Evolutionary conservation across 1,140 invertebrate species (phyloP).

Genomic region (Drosophila pallidifrons): DNA sequence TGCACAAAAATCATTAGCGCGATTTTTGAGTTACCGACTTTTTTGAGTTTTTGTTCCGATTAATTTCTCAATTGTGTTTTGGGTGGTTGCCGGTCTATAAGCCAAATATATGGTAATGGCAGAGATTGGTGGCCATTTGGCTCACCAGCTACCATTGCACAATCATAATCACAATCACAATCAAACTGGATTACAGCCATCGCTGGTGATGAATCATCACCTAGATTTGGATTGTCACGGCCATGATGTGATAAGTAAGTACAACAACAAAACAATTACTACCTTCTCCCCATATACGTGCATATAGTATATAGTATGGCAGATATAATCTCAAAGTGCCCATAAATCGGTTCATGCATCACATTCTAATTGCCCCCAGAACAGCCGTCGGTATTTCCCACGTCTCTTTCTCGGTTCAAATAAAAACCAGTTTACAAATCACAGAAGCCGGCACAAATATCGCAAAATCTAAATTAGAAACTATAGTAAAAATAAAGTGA

Average conservation of each 20-base stretch:
- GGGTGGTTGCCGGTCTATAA: constrained; percentile 71
- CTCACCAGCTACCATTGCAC: constrained; percentile 87
- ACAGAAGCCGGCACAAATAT: constrained; percentile 8
- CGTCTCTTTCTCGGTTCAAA: constrained; percentile 5
- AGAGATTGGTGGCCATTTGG: constrained; percentile 87
- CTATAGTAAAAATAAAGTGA: not conserved
- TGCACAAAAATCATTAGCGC: constrained; percentile 40
- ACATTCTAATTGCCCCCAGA: not conserved
- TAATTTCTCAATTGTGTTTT: constrained; percentile 57
- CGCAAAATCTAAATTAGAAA: not conserved
- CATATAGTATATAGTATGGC: too few species aligned
- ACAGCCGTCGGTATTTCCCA: constrained; percentile 36
- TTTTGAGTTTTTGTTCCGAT: constrained; percentile 43
- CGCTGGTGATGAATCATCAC: constrained; percentile 87
- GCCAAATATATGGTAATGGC: constrained; percentile 87
- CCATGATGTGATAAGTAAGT: constrained; percentile 85
- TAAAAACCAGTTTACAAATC: constrained; percentile 27
- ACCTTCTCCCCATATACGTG: not conserved
- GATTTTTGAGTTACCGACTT: constrained; percentile 24
- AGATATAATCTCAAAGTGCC: not conserved
- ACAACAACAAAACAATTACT: constrained; percentile 17
- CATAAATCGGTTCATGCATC: constrained; percentile 26
- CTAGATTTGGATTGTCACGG: constrained; percentile 85
- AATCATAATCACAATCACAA: constrained; percentile 86
- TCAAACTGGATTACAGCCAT: constrained; percentile 86